Conservation (phyloP, 2,888 invertebrate genomes). For the Portevinia maculata region DNA sequence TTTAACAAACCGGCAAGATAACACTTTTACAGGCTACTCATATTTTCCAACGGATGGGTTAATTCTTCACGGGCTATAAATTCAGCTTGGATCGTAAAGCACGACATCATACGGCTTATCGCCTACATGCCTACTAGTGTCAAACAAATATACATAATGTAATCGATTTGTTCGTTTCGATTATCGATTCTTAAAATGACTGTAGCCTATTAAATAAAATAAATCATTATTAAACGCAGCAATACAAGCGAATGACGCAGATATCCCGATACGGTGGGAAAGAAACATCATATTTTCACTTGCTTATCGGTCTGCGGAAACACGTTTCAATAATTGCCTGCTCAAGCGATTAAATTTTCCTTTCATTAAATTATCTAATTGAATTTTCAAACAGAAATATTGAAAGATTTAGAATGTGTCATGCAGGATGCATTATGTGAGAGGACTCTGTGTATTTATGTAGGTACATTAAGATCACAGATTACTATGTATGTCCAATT, state of each 20-base stretch:
- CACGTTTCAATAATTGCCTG: background rate
- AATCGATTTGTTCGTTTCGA: slow-evolving; percentile 24
- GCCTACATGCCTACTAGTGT: background rate
- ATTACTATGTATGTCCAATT: too few species aligned
- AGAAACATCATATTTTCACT: slow-evolving; percentile 3
- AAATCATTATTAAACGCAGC: slow-evolving; percentile 33
- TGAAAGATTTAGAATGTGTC: background rate
- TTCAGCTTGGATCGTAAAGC: slow-evolving; percentile 18
- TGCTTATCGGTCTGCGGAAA: background rate
- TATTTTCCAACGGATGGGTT: slow-evolving; percentile 22
- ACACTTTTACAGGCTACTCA: background rate
- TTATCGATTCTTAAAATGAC: slow-evolving; percentile 31
- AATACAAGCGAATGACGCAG: slow-evolving; percentile 15
- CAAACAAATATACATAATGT: background rate
- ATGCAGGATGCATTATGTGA: too few species aligned
- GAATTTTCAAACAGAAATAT: slow-evolving; percentile 3
- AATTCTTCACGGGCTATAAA: slow-evolving; percentile 47
- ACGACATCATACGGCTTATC: slow-evolving; percentile 29
- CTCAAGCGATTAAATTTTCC: background rate
- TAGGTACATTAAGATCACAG: too few species aligned
- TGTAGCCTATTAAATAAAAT: slow-evolving; percentile 29
- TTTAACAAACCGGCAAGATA: slow-evolving; percentile 14
- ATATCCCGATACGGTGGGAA: background rate
- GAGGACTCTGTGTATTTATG: too few species aligned
- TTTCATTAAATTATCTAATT: slow-evolving; percentile 3